Evolutionary conservation across 2,797 vertebrate species (phyloP), one percentile per base, ranked within the genome.

Genomic region (Crossoptilon crossoptilon): DNA sequence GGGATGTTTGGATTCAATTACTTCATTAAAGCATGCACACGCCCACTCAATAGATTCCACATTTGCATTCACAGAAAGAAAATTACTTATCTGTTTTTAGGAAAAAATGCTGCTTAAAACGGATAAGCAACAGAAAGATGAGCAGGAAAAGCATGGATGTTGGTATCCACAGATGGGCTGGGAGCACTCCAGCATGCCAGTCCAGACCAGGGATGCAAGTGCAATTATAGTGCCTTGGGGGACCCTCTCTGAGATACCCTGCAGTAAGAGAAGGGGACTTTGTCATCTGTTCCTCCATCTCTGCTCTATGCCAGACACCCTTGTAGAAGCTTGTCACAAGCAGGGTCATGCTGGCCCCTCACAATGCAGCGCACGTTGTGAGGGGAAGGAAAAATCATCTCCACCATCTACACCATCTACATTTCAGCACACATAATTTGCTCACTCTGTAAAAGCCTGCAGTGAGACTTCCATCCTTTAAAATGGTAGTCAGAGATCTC

Each of bases 1-100:
- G 56, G 85, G 44, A 97, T 91, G 79, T 84, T 96, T 88, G 76
- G 71, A 95, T 90, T 93, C 79, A 94, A 88, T 93, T 95, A 88
- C 82, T 95, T 84, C 44, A 93, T 80, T 91, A 87, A 93, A 94
- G 60, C 58, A 87, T 43, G 79, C 88, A 67, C 77, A 84, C 71
- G 58, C 73, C 68, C 87, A 88, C 91, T 84, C 77, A 90, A 86
- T 83, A 73, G 33, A 79, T 88, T 85, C 75, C 93, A 93, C 63
- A 85, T 92, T 93, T 93, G 81, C 77, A 94, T 83, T 69, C 64
- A 66, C 74, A 77, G 85, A 92, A 88, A 69, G 62, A 83, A 31
- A 94, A 91, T 70, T 63, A 69, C 60, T 84, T 77, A 59, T 31
- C 37, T 5, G 2, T 76, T 79, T 72, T 37, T 55, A 69, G 58